These are phyloP conservation scores for Osmerus mordax DNA, from an alignment of 2,113 vertebrate genomes.

Conservation along the genomic window DNA sequence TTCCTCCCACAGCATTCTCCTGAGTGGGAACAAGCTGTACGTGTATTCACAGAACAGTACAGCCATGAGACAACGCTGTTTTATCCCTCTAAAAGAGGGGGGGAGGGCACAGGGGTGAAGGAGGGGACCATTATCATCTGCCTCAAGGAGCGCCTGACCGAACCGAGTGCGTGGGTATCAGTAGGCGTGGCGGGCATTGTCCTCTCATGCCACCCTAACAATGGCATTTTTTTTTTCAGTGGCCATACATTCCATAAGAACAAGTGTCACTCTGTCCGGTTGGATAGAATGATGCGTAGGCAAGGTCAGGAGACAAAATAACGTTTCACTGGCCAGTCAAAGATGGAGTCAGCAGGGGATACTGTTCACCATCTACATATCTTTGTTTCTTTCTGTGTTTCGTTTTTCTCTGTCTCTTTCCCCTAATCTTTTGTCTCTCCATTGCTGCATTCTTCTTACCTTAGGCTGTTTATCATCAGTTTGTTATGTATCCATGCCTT, in stretches of 20 bases:
- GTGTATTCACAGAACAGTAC: conserved; percentile 20
- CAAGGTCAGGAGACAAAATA: conserved; percentile 35
- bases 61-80: conserved; percentile 23
- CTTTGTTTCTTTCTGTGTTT: neutral
- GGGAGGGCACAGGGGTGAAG: neutral
- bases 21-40: conserved; percentile 33
- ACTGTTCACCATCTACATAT: neutral
- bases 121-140: conserved; percentile 23
- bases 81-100: conserved; percentile 1
- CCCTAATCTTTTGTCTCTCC: neutral
- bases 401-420: neutral
- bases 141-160: conserved; percentile 35
- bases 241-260: conserved; percentile 31
- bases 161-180: conserved; percentile 15
- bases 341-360: neutral
- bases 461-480: neutral
- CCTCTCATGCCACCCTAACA: conserved; percentile 39
- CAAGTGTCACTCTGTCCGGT: conserved; percentile 23
- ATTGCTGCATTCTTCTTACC: neutral
- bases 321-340: conserved; percentile 17
- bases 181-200: conserved; percentile 31
- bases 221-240: conserved; percentile 41
- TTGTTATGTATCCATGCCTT: neutral
- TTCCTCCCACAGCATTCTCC: conserved; percentile 43
- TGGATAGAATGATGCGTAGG: conserved; percentile 6